phyloP scores from a whole-genome alignment of 2,797 vertebrate species.

The Pachyuromys duprasi region DNA sequence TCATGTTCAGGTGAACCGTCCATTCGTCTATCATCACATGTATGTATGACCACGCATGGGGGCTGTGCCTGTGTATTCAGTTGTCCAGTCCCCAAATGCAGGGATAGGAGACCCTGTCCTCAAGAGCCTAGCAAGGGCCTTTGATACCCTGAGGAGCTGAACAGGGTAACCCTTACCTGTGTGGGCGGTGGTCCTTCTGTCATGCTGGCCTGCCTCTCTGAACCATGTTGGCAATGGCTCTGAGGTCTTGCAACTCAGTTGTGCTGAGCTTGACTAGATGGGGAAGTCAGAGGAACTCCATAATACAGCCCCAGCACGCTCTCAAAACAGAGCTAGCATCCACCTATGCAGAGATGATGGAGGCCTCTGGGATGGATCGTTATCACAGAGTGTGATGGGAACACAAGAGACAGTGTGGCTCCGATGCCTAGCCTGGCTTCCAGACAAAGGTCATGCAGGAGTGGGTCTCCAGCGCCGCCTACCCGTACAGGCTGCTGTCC shows the following conservation, averaged over 20 bases:
- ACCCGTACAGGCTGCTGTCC: no score
- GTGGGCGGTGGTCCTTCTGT: no score
- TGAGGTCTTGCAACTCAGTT: accelerated
- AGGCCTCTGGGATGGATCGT: no score
- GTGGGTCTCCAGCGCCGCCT: background rate
- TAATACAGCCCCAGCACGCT: accelerated
- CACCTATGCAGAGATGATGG: accelerated
- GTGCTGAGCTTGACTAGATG: background rate
- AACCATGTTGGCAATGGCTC: accelerated
- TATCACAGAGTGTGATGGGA: background rate
- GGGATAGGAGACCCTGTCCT: background rate
- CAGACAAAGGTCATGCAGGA: accelerated
- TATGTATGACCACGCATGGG: accelerated
- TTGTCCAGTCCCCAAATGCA: background rate
- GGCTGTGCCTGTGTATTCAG: accelerated
- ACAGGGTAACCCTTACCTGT: background rate
- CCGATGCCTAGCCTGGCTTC: no score
- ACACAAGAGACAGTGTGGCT: accelerated
- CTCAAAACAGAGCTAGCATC: background rate
- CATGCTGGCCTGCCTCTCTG: background rate
- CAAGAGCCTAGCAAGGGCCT: background rate
- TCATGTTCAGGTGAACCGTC: background rate
- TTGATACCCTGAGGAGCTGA: background rate
- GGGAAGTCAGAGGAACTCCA: background rate
- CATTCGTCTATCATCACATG: background rate